Conservation (phyloP, 2,113 vertebrate genomes). For the Ptyas mucosa region DNA sequence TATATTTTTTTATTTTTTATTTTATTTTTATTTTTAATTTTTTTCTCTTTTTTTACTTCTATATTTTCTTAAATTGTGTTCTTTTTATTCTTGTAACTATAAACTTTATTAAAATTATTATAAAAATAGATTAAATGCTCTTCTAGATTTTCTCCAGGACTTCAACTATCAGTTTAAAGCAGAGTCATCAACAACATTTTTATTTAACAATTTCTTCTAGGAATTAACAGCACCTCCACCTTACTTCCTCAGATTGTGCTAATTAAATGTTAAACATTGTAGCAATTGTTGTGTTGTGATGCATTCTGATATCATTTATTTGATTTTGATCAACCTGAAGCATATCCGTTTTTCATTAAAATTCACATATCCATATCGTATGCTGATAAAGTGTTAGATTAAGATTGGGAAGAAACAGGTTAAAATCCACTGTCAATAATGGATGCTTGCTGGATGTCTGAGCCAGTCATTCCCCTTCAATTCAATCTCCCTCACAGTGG, state of each 20-base stretch:
- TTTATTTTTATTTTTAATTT: neutral
- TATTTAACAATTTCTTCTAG: neutral
- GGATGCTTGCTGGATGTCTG: neutral
- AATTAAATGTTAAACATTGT: neutral
- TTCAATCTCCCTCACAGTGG: neutral
- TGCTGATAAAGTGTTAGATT: neutral
- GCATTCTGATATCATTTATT: neutral
- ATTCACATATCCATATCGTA: neutral
- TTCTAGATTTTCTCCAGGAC: neutral
- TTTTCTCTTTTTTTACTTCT: neutral
- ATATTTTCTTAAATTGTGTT: neutral
- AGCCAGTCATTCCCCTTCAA: neutral
- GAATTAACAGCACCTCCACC: neutral
- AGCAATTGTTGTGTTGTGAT: neutral
- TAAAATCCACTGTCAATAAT: neutral
- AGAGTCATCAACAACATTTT: neutral
- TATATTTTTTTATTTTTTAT: no score
- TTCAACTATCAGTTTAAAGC: neutral
- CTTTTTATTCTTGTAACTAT: neutral
- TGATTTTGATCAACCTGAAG: neutral
- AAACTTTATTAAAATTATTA: neutral
- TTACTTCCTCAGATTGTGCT: neutral
- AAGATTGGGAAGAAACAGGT: neutral
- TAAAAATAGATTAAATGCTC: neutral
- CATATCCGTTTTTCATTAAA: neutral